Evolutionary conservation across 2,113 vertebrate genomes (phyloP), one percentile per base, ranked within the genome.

Genomic region (Tor tambroides): DNA sequence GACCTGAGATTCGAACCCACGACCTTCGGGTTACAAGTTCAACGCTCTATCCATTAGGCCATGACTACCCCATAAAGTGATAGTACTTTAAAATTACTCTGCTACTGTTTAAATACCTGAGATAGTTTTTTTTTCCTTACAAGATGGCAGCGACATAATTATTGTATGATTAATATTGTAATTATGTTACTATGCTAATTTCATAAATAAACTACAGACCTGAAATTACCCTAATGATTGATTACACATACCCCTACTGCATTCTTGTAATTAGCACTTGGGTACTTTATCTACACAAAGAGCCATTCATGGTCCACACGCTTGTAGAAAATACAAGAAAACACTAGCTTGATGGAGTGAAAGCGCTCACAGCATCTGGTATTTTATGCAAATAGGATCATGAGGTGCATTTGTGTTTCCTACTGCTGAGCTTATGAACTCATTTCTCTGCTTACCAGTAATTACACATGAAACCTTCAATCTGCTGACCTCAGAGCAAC

Each of bases 221-320:
- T 81, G 54, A 76, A 85, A 88, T 80, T 80, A 74, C 12, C 14
- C 26, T 21, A 85, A 88, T 85, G 56, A 82, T 54, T 82, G 43
- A 86, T 59, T 88, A 76, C 21, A 11, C 28, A 19, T 69, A 26
- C 35, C 51, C 35, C 49, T 26, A 38, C 41, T 19, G 43, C 56
- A 15, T 72, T 80, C 28, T 30, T 4, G 19, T 76, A 85, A 88
- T 82, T 83, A 59, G n/a, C 19, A 26, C 63, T 65, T 81, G 30
- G 14, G 15, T 41, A 77, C 71, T 56, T 43, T 49, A 26, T 71
- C 59, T 56, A 6, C 11, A 23, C 61, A 77, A 35, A 88, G 32
- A 76, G 21, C 67, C 51, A 59, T 54, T 85, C 59, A 82, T 32
- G 67, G 49, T 74, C 69, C 41, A 56, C 30, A 19, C 7, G 15